phyloP scores from a whole-genome alignment of 2,888 invertebrate genomes.

The Limnephilus lunatus region DNA sequence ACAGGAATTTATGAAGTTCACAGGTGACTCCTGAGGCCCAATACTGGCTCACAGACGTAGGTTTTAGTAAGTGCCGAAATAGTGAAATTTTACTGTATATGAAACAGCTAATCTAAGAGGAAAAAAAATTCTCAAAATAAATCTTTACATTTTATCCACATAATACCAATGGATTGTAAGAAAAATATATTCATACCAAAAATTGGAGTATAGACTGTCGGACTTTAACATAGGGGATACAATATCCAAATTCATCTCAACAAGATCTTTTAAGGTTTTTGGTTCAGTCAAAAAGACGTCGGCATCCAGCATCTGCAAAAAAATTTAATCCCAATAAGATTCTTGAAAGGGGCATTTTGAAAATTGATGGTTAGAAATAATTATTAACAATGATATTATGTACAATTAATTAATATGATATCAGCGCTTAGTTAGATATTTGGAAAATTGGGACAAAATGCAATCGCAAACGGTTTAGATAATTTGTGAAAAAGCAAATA shows the following conservation, averaged over 20 bases:
- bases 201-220: constrained; percentile 94
- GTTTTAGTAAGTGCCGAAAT: too few relatives aligned
- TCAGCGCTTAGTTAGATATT: too few relatives aligned
- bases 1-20: too few relatives aligned
- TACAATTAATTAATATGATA: too few relatives aligned
- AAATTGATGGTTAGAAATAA: too few relatives aligned
- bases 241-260: constrained; percentile 80
- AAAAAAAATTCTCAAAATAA: not conserved
- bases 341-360: not conserved
- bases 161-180: not conserved
- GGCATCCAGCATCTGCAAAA: constrained; percentile 87
- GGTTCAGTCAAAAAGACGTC: constrained; percentile 88
- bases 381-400: too few relatives aligned
- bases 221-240: constrained; percentile 92
- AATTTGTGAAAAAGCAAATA: too few relatives aligned
- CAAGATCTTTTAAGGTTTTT: constrained; percentile 80
- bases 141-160: too few relatives aligned
- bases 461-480: too few relatives aligned
- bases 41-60: too few relatives aligned
- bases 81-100: not conserved
- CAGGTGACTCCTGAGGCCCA: too few relatives aligned
- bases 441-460: too few relatives aligned
- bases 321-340: not conserved
- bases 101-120: not conserved
- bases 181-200: constrained; percentile 82